phyloP scores from a whole-genome alignment of 2,888 invertebrate genomes.

The Ischnura elegans region DNA sequence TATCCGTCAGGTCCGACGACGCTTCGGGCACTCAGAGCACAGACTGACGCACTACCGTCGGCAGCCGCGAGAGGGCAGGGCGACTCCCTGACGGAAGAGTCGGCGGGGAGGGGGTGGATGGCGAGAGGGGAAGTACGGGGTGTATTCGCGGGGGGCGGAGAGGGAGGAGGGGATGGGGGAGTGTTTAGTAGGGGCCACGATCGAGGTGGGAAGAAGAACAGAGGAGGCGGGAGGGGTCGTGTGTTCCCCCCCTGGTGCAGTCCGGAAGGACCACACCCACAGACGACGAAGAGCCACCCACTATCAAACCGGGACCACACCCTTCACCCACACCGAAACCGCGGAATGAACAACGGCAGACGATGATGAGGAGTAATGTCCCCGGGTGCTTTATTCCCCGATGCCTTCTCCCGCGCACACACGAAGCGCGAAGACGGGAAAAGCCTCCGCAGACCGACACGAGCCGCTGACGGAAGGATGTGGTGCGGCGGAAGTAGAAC shows the following conservation, averaged over 20 bases:
- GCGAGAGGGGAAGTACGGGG: background rate
- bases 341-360: background rate
- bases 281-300: constrained; percentile 1
- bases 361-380: background rate
- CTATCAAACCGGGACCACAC: background rate
- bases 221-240: background rate
- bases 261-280: constrained; percentile 32
- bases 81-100: constrained; percentile 13
- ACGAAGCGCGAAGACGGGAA: background rate
- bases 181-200: background rate
- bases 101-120: background rate
- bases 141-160: background rate
- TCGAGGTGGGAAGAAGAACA: constrained; percentile 39
- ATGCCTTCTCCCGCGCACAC: background rate
- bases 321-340: constrained; percentile 27
- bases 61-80: constrained; percentile 60
- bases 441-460: background rate
- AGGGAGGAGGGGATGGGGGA: background rate
- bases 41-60: constrained; percentile 61
- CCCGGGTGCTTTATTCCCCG: background rate
- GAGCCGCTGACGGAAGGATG: constrained; percentile 44
- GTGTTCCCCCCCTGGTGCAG: background rate
- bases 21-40: constrained; percentile 34
- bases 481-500: constrained; percentile 14
- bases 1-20: constrained; percentile 47